Evolutionary conservation across 2,888 invertebrate species (phyloP).

Genomic region (Eupeodes latifasciatus): DNA sequence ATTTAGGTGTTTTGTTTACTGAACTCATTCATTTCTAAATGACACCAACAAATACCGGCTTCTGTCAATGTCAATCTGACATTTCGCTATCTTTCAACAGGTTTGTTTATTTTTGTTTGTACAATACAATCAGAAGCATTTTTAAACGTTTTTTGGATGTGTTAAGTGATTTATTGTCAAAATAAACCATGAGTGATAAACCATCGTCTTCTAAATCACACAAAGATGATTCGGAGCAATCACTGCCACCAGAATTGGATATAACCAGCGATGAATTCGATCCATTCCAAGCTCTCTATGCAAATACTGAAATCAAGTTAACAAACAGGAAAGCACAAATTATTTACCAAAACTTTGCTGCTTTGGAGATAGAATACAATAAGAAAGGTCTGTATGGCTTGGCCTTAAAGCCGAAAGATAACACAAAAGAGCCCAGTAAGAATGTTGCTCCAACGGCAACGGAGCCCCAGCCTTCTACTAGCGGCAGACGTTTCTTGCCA

Average conservation of each 20-base stretch:
- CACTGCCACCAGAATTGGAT: slow-evolving; percentile 83
- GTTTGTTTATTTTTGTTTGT: slow-evolving; percentile 13
- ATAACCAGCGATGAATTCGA: slow-evolving; percentile 87
- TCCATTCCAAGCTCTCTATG: slow-evolving; percentile 89
- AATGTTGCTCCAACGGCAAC: not conserved
- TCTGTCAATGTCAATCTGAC: not conserved
- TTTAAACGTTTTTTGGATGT: not conserved
- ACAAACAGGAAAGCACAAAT: slow-evolving; percentile 86
- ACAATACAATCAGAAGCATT: not conserved
- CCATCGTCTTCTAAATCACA: slow-evolving; percentile 43
- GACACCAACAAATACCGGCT: not conserved
- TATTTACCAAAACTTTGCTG: slow-evolving; percentile 89
- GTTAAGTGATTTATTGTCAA: not conserved
- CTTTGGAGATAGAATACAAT: slow-evolving; percentile 85
- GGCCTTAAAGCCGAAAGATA: slow-evolving; percentile 9
- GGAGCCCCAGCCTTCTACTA: slow-evolving; percentile 57
- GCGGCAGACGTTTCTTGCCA: slow-evolving; percentile 83
- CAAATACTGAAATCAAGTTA: slow-evolving; percentile 83
- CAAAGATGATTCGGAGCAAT: not conserved
- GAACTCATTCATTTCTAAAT: slow-evolving; percentile 16
- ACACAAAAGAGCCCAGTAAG: not conserved
- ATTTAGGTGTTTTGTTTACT: not conserved
- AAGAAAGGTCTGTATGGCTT: slow-evolving; percentile 81
- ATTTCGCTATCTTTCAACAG: not conserved
- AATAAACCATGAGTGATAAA: slow-evolving; percentile 51